These are phyloP conservation scores for Coelogynopora nodosa DNA, from an alignment of 2,888 invertebrate species.

Conservation along the genomic window DNA sequence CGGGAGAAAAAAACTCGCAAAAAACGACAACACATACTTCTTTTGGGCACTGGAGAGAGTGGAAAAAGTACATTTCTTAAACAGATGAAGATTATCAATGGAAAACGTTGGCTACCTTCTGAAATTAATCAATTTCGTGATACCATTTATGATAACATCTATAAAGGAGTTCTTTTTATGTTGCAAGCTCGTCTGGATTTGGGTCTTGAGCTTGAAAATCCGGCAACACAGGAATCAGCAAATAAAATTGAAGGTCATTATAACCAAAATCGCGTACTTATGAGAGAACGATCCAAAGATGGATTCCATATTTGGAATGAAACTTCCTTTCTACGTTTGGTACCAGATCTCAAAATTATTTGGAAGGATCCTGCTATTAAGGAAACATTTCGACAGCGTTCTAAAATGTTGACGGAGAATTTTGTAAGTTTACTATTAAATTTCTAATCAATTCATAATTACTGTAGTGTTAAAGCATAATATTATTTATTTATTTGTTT, in stretches of 20 bases:
- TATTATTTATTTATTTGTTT: too few relatives aligned
- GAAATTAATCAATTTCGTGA: conserved; percentile 37
- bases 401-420: conserved; percentile 40
- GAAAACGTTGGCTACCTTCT: not conserved
- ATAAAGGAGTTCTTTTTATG: conserved; percentile 42
- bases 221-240: not conserved
- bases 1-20: conserved; percentile 98
- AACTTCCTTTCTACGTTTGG: conserved; percentile 22
- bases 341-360: conserved; percentile 27
- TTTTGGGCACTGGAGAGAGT: conserved; percentile 70
- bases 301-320: conserved; percentile 38
- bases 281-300: not conserved
- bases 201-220: not conserved
- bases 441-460: too few relatives aligned
- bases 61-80: conserved; percentile 45
- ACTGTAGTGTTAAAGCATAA: too few relatives aligned
- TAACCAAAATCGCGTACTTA: not conserved
- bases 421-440: conserved; percentile 33
- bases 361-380: conserved; percentile 40
- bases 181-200: conserved; percentile 33
- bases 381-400: conserved; percentile 39
- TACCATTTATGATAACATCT: conserved; percentile 44
- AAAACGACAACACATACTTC: conserved; percentile 84
- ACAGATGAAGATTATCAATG: conserved; percentile 45
- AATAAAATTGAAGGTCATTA: conserved; percentile 19